These are phyloP conservation scores for Acropora yongei DNA, from an alignment of 64 coral and sea anemone species.

Conservation along the genomic window DNA sequence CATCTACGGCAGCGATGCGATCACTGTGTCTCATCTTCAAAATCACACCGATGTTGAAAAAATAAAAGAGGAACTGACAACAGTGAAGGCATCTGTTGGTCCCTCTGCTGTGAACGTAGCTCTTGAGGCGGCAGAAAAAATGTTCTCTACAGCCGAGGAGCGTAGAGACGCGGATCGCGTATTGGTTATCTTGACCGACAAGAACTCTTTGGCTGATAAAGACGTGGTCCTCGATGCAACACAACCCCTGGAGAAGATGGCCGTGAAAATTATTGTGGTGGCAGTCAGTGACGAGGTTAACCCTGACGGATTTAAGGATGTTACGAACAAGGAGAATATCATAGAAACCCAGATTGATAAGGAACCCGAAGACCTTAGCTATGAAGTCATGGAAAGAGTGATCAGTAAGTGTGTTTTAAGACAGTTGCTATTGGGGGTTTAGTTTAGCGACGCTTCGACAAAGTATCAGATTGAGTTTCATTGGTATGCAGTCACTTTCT, in stretches of 20 bases:
- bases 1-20: slow-evolving; percentile 35
- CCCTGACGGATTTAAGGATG: neutral
- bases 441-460: no score
- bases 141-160: slow-evolving; percentile 32
- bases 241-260: slow-evolving; percentile 44
- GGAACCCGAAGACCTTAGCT: slow-evolving; percentile 36
- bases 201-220: slow-evolving; percentile 40
- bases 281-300: slow-evolving; percentile 60
- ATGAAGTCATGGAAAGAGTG: slow-evolving; percentile 69
- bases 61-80: slow-evolving; percentile 12
- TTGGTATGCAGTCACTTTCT: no score
- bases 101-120: slow-evolving; percentile 32
- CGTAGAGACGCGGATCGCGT: slow-evolving; percentile 39
- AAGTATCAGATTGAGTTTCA: no score
- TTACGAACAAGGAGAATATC: slow-evolving; percentile 40
- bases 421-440: neutral
- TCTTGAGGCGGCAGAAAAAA: slow-evolving; percentile 22
- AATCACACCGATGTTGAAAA: slow-evolving; percentile 29
- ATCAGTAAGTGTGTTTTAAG: slow-evolving; percentile 20
- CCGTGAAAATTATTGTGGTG: slow-evolving; percentile 67
- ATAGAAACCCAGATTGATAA: slow-evolving; percentile 39
- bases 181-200: slow-evolving; percentile 60
- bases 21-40: slow-evolving; percentile 31
- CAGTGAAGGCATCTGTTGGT: neutral
- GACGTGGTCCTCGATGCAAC: slow-evolving; percentile 5